Base-by-base conservation (phyloP, 2,888 invertebrate genomes). In the Pyrrhosoma nymphula region DNA sequence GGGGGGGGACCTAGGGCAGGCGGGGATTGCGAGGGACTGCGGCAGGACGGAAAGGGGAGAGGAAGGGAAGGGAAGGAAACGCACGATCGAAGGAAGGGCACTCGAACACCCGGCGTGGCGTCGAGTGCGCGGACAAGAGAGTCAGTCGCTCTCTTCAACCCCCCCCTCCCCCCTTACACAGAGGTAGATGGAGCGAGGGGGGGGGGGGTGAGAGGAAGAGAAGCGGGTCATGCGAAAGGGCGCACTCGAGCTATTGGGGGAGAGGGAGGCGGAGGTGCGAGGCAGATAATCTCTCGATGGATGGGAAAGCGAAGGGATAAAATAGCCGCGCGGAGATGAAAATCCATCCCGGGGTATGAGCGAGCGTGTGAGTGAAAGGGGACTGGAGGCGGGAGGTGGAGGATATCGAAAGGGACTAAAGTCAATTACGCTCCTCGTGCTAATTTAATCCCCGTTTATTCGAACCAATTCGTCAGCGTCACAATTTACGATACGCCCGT, bases 221-320 rank as follows among this genome's bases (percentile, higher is more conserved):
- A 82, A 82, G 30, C 12, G 35, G 82, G 82, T 82, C 82, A 82
- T 82, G 82, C 82, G 30, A 82, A n/a, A 82, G 82, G 82, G 82
- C 82, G 82, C 82, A 82, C 82, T 30, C 82, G 16, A 14, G 16
- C 82, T 0, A 35, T 1, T 0, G 82, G 82, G 35, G 69, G 0
- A 4, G 47, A 8, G 47, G 47, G 60, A 18, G 60, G 60, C 4
- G 23, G 8, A 0, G 20, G 60, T 12, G 20, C 16, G 60, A 60
- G 60, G 47, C 35, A 16, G 30, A 82, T 82, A 35, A 82, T 82
- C 35, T 82, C 82, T 82, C 82, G 35, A 82, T 82, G 82, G 35
- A 60, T 60, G 60, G 60, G 16, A 82, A 35, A 82, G 30, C 69
- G 69, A 10, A 20, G 82, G 30, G 35, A 35, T 82, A 14, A 82